Conservation (phyloP, 2,888 invertebrate species). For the Pyrgus malvae region DNA sequence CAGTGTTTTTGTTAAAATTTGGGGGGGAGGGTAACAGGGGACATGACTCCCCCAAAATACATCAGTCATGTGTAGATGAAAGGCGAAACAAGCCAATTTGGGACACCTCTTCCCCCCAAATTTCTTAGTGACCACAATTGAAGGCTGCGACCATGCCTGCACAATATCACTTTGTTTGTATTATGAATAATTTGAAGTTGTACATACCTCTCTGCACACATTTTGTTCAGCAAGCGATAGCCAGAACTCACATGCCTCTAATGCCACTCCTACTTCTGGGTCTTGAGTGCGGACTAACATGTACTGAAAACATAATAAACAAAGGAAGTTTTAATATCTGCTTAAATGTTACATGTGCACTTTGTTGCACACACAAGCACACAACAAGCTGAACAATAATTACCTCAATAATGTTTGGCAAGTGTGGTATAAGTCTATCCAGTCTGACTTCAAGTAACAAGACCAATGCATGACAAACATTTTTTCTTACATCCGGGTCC, state of each 20-base stretch:
- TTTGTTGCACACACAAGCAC: not conserved
- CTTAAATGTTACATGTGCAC: not conserved
- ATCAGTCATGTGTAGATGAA: too few relatives aligned
- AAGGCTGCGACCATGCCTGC: too few relatives aligned
- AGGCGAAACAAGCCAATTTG: too few relatives aligned
- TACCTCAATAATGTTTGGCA: slow-evolving; percentile 97
- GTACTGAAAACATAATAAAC: slow-evolving; percentile 80
- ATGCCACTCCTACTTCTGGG: slow-evolving; percentile 95
- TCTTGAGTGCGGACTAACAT: slow-evolving; percentile 98
- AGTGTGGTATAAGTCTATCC: slow-evolving; percentile 96
- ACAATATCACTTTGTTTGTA: too few relatives aligned
- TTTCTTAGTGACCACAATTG: too few relatives aligned
- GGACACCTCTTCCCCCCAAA: too few relatives aligned
- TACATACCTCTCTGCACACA: slow-evolving; percentile 93
- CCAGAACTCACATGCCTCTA: slow-evolving; percentile 99
- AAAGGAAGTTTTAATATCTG: too few relatives aligned
- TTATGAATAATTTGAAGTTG: too few relatives aligned
- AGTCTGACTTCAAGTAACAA: slow-evolving; percentile 97
- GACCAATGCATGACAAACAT: slow-evolving; percentile 98
- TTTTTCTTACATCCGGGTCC: slow-evolving; percentile 98
- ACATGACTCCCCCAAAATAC: too few relatives aligned
- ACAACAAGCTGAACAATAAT: slow-evolving; percentile 28
- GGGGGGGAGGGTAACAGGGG: too few relatives aligned
- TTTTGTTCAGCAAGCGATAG: slow-evolving; percentile 96
- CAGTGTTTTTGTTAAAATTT: too few relatives aligned